Base-by-base conservation (phyloP, 1,140 invertebrate species). In the Drosophila tani region DNA sequence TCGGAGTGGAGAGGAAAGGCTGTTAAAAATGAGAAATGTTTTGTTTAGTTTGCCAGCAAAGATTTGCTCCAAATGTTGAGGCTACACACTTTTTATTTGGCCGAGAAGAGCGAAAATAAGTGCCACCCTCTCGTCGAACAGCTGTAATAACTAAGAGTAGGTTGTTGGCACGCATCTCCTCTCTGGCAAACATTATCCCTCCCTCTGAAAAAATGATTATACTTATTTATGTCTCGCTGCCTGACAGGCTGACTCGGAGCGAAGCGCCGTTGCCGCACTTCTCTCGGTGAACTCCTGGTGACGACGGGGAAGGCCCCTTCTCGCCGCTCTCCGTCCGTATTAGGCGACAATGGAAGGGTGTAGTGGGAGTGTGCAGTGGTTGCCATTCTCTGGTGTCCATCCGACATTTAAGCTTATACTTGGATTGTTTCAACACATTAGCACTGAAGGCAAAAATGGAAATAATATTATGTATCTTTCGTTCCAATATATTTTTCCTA, bases 221-320 rank as follows among this genome's bases (percentile, higher is more conserved):
- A 77, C 81, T 83, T 74, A 80, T 83, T 86, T 68, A 76, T 81
- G 66, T 81, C 65, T 71, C 67, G 21, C 64, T 74, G 74, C 50
- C 58, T 75, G 79, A 62, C 51, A 83, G 76, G 59, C 70, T 60
- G 55, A 65, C 69, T 77, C 68, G 60, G 71, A 51, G 50, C 50
- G 58, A 58, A 14, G 83, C 80, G 76, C 46, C 53, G 83, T 86
- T 86, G 83, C 84, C 83, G 53, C 75, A 74, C 27, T 86, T 86
- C 83, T 80, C 60, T 27, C 63, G 55, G 49, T 45, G 47, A 70
- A 57, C 40, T 46, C 38, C 53, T 56, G 46, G 46, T 41, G 17
- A 11, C 32, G 51, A 40, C 35, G 53, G 53, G 43, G 51, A 49
- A 60, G n/a, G 47, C 46, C 49, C 58, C 41, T 21, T 32, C 14